Base-by-base conservation (phyloP, 1,140 invertebrate species). In the Drosophila littoralis region DNA sequence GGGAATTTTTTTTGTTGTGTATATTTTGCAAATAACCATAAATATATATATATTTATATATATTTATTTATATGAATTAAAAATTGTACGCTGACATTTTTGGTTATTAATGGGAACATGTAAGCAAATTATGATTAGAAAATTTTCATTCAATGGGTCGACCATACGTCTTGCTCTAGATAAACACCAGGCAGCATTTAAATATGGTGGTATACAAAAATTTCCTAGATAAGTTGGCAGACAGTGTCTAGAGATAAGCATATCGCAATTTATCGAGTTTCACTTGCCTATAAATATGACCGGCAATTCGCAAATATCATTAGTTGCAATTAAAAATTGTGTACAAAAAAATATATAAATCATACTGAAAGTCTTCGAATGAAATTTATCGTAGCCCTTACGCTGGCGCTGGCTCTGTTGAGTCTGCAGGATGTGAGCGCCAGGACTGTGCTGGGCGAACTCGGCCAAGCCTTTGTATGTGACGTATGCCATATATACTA, bases 141-240 rank as follows among this genome's bases (percentile, higher is more conserved):
- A 43, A 28, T 46, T 28, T 54, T 52, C 36, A 42, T 42, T 61
- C 9, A 28, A 36, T 42, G 32, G 17, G 2, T 36, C 7, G 50
- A 35, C 42, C n/a, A 74, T 74, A 61, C 48, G 55, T 73, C 71
- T 68, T 54, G 57, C 68, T 54, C n/a, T 61, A 74, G 74, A 81
- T 81, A 81, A 81, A 45, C 55, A 17, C 6, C 15, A 33, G 35
- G 54, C 43, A 9, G n/a, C 4, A 55, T 45, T 42, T 54, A 7
- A 33, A 54, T 79, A 79, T 79, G 1, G 38, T 40, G 28, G 33
- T n/a, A 36, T 12, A 15, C 28, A 6, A 40, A 65, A 66, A 58
- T 52, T 52, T 36, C 38, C 13, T 33, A 67, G 63, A 73, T 73
- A 73, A 43, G 36, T 15, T 7, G 6, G 42, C 45, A 58, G 43